phyloP scores from a whole-genome alignment of 64 coral and sea anemone species.

The Montipora efflorescens region DNA sequence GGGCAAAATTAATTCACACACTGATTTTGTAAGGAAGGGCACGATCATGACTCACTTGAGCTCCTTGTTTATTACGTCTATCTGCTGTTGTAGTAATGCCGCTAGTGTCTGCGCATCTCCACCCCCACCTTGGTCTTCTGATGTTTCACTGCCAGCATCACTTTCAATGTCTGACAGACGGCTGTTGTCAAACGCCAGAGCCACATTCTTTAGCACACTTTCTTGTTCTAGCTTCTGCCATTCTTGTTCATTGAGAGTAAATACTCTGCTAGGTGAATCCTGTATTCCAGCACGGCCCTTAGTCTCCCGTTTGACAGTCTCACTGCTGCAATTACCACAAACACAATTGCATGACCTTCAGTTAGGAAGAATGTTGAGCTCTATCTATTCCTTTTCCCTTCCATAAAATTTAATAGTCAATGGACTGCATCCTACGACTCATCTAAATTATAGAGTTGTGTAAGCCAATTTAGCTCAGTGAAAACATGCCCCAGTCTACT shows the following conservation, averaged over 20 bases:
- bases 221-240: conserved; percentile 98
- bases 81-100: conserved; percentile 93
- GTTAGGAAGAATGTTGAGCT: too few relatives aligned
- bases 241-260: conserved; percentile 96
- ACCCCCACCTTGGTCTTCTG: conserved; percentile 59
- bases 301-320: conserved; percentile 64
- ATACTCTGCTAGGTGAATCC: conserved; percentile 86
- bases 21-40: not conserved
- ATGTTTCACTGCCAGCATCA: conserved; percentile 65
- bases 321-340: not conserved
- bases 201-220: conserved; percentile 89
- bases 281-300: conserved; percentile 82
- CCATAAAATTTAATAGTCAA: too few relatives aligned
- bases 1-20: too few relatives aligned
- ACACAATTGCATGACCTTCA: not conserved
- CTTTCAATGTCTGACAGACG: conserved; percentile 59
- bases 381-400: too few relatives aligned
- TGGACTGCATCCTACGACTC: too few relatives aligned
- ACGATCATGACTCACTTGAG: conserved; percentile 64
- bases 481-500: too few relatives aligned
- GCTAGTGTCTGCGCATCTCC: conserved; percentile 86
- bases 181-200: conserved; percentile 87
- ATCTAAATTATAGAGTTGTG: too few relatives aligned
- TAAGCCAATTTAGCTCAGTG: too few relatives aligned
- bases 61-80: conserved; percentile 94